phyloP scores from a whole-genome alignment of 2,888 invertebrate genomes.

The Thelaira solivaga region DNA sequence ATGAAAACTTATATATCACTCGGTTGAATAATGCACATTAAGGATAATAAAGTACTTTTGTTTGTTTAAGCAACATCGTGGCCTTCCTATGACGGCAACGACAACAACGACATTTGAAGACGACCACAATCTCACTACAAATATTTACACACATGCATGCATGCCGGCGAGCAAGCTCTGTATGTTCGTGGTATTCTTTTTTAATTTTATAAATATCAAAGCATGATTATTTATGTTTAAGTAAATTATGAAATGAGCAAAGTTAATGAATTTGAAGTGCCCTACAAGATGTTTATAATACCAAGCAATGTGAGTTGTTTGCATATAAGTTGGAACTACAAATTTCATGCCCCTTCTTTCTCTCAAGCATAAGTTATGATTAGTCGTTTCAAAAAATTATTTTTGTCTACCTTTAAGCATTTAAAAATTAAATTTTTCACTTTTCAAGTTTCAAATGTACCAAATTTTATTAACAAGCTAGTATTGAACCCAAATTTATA shows the following conservation, averaged over 20 bases:
- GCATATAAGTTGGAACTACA: no score
- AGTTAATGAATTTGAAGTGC: background rate
- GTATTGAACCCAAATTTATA: no score
- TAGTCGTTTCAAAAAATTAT: no score
- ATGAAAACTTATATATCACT: slow-evolving; percentile 66
- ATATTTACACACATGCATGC: slow-evolving; percentile 3
- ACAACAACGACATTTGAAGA: background rate
- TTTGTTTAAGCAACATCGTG: slow-evolving; percentile 59
- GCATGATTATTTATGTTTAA: slow-evolving; percentile 45
- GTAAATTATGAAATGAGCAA: slow-evolving; percentile 4
- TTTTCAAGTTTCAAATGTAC: no score
- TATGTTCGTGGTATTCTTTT: slow-evolving; percentile 13
- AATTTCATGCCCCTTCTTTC: no score
- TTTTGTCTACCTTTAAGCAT: no score
- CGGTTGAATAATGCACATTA: slow-evolving; percentile 66
- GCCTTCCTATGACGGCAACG: slow-evolving; percentile 33
- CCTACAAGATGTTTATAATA: background rate
- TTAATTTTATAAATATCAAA: no score
- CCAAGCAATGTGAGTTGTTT: no score
- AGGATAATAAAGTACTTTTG: slow-evolving; percentile 67
- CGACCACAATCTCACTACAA: slow-evolving; percentile 21
- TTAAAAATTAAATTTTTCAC: no score
- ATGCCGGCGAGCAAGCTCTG: slow-evolving; percentile 4
- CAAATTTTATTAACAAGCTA: background rate
- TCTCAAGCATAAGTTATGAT: no score